phyloP scores from a whole-genome alignment of 2,888 invertebrate genomes.

The Adela reaumurella region DNA sequence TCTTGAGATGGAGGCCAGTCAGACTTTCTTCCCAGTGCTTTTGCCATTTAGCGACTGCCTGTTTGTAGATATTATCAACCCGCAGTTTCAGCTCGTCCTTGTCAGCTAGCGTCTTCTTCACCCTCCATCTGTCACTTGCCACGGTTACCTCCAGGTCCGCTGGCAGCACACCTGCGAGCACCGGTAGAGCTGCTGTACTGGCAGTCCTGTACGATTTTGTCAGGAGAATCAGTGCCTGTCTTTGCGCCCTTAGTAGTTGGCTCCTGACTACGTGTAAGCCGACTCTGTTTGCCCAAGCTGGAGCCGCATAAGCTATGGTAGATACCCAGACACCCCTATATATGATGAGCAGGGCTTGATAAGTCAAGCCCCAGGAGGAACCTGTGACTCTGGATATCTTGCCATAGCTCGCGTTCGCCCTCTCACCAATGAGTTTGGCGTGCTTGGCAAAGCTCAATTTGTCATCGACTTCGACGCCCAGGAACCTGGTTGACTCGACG shows the following conservation, averaged over 20 bases:
- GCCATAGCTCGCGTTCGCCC: neutral
- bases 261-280: neutral
- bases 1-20: too few relatives aligned
- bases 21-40: too few relatives aligned
- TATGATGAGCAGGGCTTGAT: neutral
- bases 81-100: too few relatives aligned
- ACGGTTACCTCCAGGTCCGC: constrained; percentile 4
- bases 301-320: neutral
- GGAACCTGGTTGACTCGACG: neutral
- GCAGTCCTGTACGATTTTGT: constrained; percentile 5
- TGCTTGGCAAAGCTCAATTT: neutral
- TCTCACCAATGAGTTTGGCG: neutral
- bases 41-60: too few relatives aligned
- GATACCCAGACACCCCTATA: neutral
- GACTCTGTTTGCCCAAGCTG: neutral
- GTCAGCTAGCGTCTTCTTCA: too few relatives aligned
- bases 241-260: neutral
- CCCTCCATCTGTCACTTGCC: too few relatives aligned
- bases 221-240: constrained; percentile 3
- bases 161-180: constrained; percentile 6
- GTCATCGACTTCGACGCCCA: neutral
- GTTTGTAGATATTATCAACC: too few relatives aligned
- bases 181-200: constrained; percentile 3
- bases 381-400: neutral
- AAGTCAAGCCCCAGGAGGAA: neutral